These are phyloP conservation scores for Protula sp. DNA, from an alignment of 2,888 invertebrate genomes.

Conservation along the genomic window DNA sequence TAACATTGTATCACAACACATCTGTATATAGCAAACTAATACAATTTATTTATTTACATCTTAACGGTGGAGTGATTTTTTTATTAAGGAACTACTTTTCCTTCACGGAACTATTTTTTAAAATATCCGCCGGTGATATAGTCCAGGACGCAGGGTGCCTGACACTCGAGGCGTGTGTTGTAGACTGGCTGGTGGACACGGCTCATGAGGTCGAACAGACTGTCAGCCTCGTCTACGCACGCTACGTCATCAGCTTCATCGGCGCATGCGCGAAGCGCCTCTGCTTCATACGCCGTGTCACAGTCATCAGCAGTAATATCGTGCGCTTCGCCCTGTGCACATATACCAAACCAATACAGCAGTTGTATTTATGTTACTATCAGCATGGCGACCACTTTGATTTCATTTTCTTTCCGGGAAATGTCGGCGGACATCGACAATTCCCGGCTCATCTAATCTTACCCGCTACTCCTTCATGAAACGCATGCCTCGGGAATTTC, in stretches of 20 bases:
- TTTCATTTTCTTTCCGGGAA: background rate
- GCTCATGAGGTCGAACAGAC: slow-evolving; percentile 6
- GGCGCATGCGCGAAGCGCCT: slow-evolving; percentile 15
- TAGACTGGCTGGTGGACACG: background rate
- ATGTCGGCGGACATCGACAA: too few relatives aligned
- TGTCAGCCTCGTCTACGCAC: slow-evolving; percentile 14
- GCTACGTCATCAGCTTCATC: slow-evolving; percentile 2
- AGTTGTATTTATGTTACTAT: background rate
- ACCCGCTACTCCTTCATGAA: too few relatives aligned
- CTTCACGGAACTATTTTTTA: too few relatives aligned
- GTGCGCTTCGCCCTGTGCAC: slow-evolving; percentile 13
- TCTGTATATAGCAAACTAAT: too few relatives aligned
- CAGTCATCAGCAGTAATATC: slow-evolving; percentile 10
- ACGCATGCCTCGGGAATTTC: too few relatives aligned
- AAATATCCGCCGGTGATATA: background rate
- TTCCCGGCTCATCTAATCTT: too few relatives aligned
- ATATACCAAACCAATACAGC: too few relatives aligned
- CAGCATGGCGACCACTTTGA: background rate
- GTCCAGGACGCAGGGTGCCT: background rate
- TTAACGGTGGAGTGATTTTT: too few relatives aligned
- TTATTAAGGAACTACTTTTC: too few relatives aligned
- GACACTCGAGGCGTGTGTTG: background rate
- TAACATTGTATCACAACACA: too few relatives aligned
- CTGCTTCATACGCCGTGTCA: slow-evolving; percentile 16
- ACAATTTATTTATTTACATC: too few relatives aligned